Evolutionary conservation across 2,797 vertebrate species (phyloP).

Genomic region (Sebastes nivosus): DNA sequence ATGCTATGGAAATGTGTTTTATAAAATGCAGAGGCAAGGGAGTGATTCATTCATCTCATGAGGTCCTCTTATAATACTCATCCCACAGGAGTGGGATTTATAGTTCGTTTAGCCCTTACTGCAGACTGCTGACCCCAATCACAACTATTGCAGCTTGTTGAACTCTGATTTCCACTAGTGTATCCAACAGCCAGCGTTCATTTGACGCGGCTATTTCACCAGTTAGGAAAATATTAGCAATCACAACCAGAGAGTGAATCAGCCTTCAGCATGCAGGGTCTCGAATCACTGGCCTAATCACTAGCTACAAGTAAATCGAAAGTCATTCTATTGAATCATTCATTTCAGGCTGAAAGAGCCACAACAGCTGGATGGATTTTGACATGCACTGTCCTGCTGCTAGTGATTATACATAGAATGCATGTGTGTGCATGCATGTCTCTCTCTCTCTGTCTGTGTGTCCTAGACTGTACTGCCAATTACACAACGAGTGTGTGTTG

Average conservation of each 20-base stretch:
- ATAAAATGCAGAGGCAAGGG: slow-evolving; percentile 32
- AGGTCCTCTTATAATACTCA: slow-evolving; percentile 25
- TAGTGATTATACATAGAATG: neutral
- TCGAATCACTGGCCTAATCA: slow-evolving; percentile 20
- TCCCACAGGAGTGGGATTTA: slow-evolving; percentile 20
- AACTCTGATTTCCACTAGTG: slow-evolving; percentile 25
- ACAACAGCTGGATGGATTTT: slow-evolving; percentile 14
- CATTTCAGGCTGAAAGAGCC: slow-evolving; percentile 3
- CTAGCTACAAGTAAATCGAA: slow-evolving; percentile 18
- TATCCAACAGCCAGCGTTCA: slow-evolving; percentile 9
- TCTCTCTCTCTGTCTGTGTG: neutral
- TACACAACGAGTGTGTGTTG: neutral
- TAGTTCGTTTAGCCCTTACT: slow-evolving; percentile 24
- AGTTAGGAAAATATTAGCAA: slow-evolving; percentile 5
- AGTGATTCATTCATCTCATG: slow-evolving; percentile 52
- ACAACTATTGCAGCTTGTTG: slow-evolving; percentile 40
- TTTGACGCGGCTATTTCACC: slow-evolving; percentile 16
- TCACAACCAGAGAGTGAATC: neutral
- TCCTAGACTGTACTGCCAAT: slow-evolving; percentile 4
- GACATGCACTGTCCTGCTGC: neutral
- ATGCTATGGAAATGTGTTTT: slow-evolving; percentile 56
- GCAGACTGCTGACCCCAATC: slow-evolving; percentile 43
- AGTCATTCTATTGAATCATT: slow-evolving; percentile 1
- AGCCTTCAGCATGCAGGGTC: neutral
- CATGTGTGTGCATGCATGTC: neutral